A percentile compares a stretch with the other conserved stretches of the same genome.
Evolutionary conservation across 1,140 invertebrate species (phyloP).

Genomic region (Magallana angulata): DNA sequence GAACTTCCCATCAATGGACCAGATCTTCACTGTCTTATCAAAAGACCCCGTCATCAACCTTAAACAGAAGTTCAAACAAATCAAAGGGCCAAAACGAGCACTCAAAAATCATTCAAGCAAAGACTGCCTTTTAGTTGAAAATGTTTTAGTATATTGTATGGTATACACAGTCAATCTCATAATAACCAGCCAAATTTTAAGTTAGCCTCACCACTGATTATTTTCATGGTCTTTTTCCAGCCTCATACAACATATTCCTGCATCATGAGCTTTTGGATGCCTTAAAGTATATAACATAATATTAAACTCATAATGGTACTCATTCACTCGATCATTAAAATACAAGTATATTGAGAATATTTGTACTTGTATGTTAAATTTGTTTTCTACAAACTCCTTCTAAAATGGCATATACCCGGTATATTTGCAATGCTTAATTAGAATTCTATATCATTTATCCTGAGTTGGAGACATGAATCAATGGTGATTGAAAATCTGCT

Average conservation of each 20-base stretch:
- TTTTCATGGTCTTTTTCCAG: constrained; percentile 78
- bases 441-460: too few species aligned
- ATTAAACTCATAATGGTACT: too few species aligned
- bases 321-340: too few species aligned
- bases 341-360: too few species aligned
- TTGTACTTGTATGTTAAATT: too few species aligned
- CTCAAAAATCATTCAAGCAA: background rate
- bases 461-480: too few species aligned
- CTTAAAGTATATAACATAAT: constrained; percentile 61
- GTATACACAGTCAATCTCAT: too few species aligned
- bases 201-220: constrained; percentile 74
- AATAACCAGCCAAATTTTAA: too few species aligned
- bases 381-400: too few species aligned
- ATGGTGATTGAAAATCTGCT: constrained; percentile 42
- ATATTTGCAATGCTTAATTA: too few species aligned
- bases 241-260: constrained; percentile 78
- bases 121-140: background rate
- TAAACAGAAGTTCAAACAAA: constrained; percentile 37
- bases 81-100: background rate
- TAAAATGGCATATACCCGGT: too few species aligned
- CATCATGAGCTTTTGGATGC: constrained; percentile 76
- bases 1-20: constrained; percentile 77
- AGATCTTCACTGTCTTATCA: constrained; percentile 79
- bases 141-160: background rate
- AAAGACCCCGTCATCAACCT: constrained; percentile 79